Conservation (phyloP, 2,113 vertebrate genomes). For the Phainopepla nitens region DNA sequence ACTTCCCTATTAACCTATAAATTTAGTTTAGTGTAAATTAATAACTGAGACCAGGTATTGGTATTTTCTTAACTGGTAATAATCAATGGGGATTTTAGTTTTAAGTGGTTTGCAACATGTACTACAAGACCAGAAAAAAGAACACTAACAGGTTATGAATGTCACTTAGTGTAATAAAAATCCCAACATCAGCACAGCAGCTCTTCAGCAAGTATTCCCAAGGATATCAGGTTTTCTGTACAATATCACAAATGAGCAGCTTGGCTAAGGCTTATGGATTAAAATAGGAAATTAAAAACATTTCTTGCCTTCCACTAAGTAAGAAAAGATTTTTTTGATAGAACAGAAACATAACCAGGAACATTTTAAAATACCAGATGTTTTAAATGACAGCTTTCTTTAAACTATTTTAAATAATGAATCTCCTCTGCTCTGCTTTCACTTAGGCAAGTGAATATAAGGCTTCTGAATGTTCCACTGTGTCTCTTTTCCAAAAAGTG, state of each 20-base stretch:
- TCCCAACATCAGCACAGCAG: neutral
- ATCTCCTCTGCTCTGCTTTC: neutral
- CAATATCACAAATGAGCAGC: neutral
- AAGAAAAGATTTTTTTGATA: neutral
- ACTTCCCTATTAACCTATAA: neutral
- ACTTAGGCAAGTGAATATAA: neutral
- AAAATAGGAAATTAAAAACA: neutral
- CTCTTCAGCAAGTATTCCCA: neutral
- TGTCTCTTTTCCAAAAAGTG: neutral
- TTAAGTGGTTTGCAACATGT: neutral
- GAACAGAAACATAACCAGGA: neutral
- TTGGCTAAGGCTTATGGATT: neutral
- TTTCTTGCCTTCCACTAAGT: neutral
- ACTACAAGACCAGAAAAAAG: neutral
- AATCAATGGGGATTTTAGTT: neutral
- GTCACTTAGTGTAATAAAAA: neutral
- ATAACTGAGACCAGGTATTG: neutral
- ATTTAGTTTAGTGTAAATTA: neutral
- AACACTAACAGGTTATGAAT: neutral
- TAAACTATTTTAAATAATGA: neutral
- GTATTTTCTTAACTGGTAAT: neutral
- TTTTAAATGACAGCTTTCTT: neutral
- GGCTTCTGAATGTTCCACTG: neutral
- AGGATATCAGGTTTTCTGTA: neutral
- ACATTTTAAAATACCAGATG: neutral